phyloP scores from a whole-genome alignment of 2,113 vertebrate species.

The Sceloporus undulatus region DNA sequence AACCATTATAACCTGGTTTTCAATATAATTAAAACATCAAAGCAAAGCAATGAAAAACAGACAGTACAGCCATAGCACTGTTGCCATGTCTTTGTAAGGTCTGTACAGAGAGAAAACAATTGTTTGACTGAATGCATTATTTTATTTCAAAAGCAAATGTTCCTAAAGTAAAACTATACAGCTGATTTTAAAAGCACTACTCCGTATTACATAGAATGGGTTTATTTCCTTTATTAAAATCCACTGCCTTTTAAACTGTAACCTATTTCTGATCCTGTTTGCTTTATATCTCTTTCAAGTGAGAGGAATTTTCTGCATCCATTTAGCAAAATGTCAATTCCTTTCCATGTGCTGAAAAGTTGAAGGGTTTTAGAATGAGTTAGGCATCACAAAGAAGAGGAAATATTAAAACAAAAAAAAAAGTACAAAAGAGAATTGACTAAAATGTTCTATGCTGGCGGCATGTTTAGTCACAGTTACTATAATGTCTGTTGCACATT shows the following conservation, averaged over 20 bases:
- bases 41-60: conserved; percentile 69
- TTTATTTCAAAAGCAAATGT: conserved; percentile 69
- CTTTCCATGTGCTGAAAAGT: background rate
- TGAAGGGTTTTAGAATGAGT: background rate
- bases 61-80: conserved; percentile 45
- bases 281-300: background rate
- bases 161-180: conserved; percentile 63
- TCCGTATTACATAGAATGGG: no score
- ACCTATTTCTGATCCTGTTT: conserved; percentile 24
- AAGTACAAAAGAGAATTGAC: background rate
- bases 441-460: background rate
- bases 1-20: conserved; percentile 62
- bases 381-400: background rate
- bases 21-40: conserved; percentile 67
- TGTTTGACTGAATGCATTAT: conserved; percentile 60
- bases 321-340: background rate
- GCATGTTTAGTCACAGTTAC: background rate
- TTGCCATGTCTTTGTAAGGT: conserved; percentile 43
- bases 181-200: conserved; percentile 59
- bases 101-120: conserved; percentile 50
- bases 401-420: no score
- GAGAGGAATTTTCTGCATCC: background rate
- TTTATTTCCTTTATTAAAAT: conserved; percentile 63
- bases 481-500: conserved; percentile 27
- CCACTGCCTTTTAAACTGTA: conserved; percentile 44